These are phyloP conservation scores for Acanthiza pusilla DNA, from an alignment of 2,797 vertebrate species.

Conservation along the genomic window DNA sequence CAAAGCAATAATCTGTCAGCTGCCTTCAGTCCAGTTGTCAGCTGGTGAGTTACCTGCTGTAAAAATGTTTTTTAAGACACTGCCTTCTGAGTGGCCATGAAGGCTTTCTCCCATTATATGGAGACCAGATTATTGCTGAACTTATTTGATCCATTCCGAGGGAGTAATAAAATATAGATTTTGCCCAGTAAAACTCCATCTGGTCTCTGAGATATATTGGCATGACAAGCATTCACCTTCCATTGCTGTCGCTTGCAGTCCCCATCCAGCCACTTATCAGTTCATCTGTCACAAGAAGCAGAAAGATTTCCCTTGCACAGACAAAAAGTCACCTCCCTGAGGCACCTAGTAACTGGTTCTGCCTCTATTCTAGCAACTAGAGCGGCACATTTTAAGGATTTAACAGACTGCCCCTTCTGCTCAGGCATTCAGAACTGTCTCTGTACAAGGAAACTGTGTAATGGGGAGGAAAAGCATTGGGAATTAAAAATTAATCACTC, in stretches of 20 bases:
- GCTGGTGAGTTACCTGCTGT: background rate
- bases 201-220: background rate
- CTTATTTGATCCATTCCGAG: background rate
- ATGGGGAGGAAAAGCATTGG: background rate
- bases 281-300: constrained; percentile 11
- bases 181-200: constrained; percentile 8
- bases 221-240: background rate
- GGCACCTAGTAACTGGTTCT: background rate
- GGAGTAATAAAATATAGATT: background rate
- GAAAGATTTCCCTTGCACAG: background rate
- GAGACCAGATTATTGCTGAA: constrained; percentile 25
- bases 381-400: background rate
- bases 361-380: background rate
- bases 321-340: constrained; percentile 2
- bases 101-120: background rate
- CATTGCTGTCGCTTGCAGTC: background rate
- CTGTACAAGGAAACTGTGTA: background rate
- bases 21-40: background rate
- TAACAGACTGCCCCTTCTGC: background rate
- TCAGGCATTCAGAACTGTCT: background rate
- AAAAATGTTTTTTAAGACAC: background rate
- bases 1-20: background rate
- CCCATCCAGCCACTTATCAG: constrained; percentile 22
- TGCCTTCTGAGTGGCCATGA: background rate
- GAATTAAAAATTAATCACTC: background rate